Evolutionary conservation across 1,140 invertebrate species (phyloP), one percentile per base, ranked within the genome.

Genomic region (Drosophila cardini): DNA sequence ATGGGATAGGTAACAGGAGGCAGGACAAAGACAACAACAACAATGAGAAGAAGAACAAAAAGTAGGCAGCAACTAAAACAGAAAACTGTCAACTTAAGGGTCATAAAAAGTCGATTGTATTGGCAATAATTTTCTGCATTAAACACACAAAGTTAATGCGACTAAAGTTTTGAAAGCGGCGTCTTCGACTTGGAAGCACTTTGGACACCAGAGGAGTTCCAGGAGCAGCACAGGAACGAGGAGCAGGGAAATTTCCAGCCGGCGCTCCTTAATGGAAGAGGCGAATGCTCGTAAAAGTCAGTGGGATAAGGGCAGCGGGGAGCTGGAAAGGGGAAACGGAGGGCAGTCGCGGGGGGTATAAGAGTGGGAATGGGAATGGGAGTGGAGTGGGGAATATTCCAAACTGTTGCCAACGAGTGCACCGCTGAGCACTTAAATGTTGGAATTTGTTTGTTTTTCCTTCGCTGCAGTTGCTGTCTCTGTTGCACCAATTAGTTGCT

Each of bases 51-150:
- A 36, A 34, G 9, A 58, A 55, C 7, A 53, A 13, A 4, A 43
- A 53, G 36, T 40, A 53, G 67, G 58, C 67, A 55, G 45, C 61
- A 50, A 52, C 15, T 52, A 62, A 67, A 77, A 26, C 45, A 58
- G 69, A 70, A 78, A 84, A 80, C 76, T 89, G 83, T 89, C 83
- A 89, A 80, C 76, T 84, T 80, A 74, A 80, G 63, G 43, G 72
- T 78, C 83, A 38, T 87, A 87, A 87, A 87, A 87, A 64, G 70
- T 75, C 84, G 70, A 89, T 87, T 87, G 80, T 89, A 87, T 87
- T 80, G 80, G 40, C 70, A 78, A 84, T 89, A 80, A 89, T 72
- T 74, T 65, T 65, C 30, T 55, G 72, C 83, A 80, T 89, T 86
- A 82, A 89, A 76, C 50, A 83, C 79, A 87, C 76, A 87, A 87